Evolutionary conservation across 1,140 invertebrate species (phyloP), one percentile per base, ranked within the genome.

Genomic region (Drosophila rufa): DNA sequence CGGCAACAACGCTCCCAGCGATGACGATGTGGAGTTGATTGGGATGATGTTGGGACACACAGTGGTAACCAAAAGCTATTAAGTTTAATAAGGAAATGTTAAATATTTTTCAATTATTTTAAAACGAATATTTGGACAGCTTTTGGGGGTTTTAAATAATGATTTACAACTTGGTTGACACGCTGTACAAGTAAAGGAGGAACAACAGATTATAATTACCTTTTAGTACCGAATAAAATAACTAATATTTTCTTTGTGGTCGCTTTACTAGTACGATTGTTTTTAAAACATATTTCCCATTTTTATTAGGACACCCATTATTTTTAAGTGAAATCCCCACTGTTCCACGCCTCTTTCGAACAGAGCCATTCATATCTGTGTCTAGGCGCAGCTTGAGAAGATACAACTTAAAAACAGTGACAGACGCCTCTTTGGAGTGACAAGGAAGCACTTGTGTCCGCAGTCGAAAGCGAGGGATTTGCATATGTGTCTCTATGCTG

Each of bases 391-490:
- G 83, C 70, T 79, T 48, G 50, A 80, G 62, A 60, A 78, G 79
- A 77, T 82, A 68, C 80, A 66, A 79, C 67, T 51, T 43, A 19
- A 58, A 68, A 51, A 59, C 69, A 45, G 60, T 47, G 53, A 45
- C 59, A 64, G 69, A 83, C 82, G 82, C 82, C 82, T 86, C 75
- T 59, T 43, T 67, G 57, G 69, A 87, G 67, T 83, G 83, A 74
- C 83, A 83, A 75, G 70, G 66, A 86, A 80, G 76, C 83, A 89
- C 83, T 89, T 89, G 84, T 78, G 57, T 66, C 66, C 27, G n/a
- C 15, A 43, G 38, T 5, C 22, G 51, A 38, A 61, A 43, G 53
- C 56, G 40, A 68, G 45, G 51, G 47, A 59, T 77, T 77, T 77
- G 73, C 55, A 79, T 79, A 47, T 40, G 43, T 30, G 58, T 51